A percentile compares a stretch with the other conserved stretches of the same genome.
These are phyloP conservation scores for Sturnus vulgaris DNA, from an alignment of 2,113 vertebrate genomes.

Conservation along the genomic window DNA sequence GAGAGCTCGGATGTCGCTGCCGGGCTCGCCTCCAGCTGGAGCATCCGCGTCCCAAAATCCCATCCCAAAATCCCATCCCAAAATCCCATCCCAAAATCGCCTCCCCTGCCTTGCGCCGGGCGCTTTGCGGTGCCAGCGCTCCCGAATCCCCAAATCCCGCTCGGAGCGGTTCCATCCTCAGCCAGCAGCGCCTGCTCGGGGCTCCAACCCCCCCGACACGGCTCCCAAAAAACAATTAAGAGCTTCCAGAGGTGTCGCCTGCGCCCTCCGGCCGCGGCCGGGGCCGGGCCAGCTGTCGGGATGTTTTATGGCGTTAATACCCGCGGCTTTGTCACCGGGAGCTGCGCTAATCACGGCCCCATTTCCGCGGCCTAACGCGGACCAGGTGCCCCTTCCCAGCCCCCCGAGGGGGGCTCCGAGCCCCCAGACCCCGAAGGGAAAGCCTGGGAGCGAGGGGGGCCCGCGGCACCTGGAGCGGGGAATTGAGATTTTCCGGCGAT, in stretches of 20 bases:
- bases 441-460: neutral
- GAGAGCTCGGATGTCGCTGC: neutral
- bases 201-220: accelerated
- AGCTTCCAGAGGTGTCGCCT: neutral
- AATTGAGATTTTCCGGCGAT: neutral
- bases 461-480: neutral
- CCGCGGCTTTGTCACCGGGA: conserved; percentile 51
- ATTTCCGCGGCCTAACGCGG: conserved; percentile 16
- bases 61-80: no score
- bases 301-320: conserved; percentile 60
- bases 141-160: neutral
- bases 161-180: neutral
- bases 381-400: neutral
- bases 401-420: neutral
- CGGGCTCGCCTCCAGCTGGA: neutral
- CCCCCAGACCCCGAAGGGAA: neutral
- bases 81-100: no score
- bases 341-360: conserved; percentile 5
- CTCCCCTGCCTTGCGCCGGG: neutral
- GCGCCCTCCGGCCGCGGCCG: neutral
- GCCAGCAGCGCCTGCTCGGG: accelerated
- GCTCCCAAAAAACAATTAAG: neutral
- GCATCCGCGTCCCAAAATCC: neutral
- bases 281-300: conserved; percentile 35
- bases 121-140: neutral